A percentile compares a stretch with the other conserved stretches of the same genome.
phyloP scores from a whole-genome alignment of 2,797 vertebrate species.

The Thunnus albacares region DNA sequence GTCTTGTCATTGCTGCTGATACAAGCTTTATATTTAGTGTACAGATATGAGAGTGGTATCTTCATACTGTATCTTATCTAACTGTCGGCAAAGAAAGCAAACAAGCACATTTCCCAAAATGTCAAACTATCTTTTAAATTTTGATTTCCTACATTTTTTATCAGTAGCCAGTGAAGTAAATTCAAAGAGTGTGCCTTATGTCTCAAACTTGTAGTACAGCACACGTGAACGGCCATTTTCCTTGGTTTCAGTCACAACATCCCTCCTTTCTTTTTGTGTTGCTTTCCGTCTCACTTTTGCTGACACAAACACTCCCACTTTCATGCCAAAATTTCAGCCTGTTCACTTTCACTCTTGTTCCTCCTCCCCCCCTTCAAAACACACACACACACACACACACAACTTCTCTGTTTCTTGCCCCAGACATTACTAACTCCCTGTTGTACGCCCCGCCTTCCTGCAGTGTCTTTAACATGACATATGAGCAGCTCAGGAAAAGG shows the following conservation, averaged over 20 bases:
- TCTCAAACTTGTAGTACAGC: not conserved
- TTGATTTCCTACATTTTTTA: not conserved
- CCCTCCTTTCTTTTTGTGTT: conserved; percentile 28
- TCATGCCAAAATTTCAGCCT: conserved; percentile 53
- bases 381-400: conserved; percentile 25
- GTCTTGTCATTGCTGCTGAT: no score
- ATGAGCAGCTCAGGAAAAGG: conserved; percentile 64
- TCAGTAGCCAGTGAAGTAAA: not conserved
- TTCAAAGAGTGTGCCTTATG: not conserved
- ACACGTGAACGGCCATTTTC: not conserved
- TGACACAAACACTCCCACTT: conserved; percentile 66
- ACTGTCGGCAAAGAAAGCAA: no score
- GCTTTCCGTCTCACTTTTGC: conserved; percentile 51
- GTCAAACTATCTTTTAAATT: not conserved
- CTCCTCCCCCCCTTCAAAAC: conserved; percentile 47
- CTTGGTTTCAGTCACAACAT: not conserved
- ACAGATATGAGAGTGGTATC: no score
- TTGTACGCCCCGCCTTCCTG: conserved; percentile 61
- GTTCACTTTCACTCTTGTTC: conserved; percentile 70
- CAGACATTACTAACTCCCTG: conserved; percentile 66
- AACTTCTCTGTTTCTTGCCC: conserved; percentile 58
- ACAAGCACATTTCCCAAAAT: not conserved
- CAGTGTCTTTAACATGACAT: conserved; percentile 68
- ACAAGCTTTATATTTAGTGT: no score
- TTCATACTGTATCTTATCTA: no score